Evolutionary conservation across 2,888 invertebrate species (phyloP).

Genomic region (Alitta virens): DNA sequence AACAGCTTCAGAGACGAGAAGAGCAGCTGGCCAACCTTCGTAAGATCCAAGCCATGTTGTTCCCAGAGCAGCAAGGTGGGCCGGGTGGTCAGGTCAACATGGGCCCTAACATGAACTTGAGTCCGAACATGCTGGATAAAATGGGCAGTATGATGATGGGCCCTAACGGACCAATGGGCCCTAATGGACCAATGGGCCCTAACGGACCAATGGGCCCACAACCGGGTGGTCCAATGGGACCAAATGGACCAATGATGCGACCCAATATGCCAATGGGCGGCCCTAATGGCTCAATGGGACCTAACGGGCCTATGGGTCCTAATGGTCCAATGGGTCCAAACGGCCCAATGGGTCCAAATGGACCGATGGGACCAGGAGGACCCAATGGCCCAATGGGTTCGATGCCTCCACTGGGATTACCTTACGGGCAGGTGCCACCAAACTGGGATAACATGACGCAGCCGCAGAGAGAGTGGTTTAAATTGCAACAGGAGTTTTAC

Average conservation of each 20-base stretch:
- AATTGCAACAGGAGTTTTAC: slow-evolving; percentile 76
- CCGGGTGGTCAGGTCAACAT: slow-evolving; percentile 1
- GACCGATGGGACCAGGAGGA: slow-evolving; percentile 31
- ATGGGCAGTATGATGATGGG: slow-evolving; percentile 18
- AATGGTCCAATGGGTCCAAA: slow-evolving; percentile 35
- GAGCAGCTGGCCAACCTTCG: slow-evolving; percentile 86
- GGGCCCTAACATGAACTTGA: slow-evolving; percentile 7
- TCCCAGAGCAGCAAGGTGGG: slow-evolving; percentile 16
- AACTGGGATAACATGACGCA: slow-evolving; percentile 53
- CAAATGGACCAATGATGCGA: slow-evolving; percentile 58
- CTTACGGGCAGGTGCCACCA: slow-evolving; percentile 30
- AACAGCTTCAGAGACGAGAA: slow-evolving; percentile 90
- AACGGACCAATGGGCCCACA: slow-evolving; percentile 57
- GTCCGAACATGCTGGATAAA: slow-evolving; percentile 15
- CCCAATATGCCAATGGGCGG: slow-evolving; percentile 29
- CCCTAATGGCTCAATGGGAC: slow-evolving; percentile 28
- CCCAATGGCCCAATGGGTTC: slow-evolving; percentile 57
- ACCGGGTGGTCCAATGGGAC: slow-evolving; percentile 20
- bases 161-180: slow-evolving; percentile 33
- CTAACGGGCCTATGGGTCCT: not conserved
- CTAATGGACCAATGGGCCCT: slow-evolving; percentile 19
- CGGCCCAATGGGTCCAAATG: slow-evolving; percentile 30
- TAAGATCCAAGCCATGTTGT: slow-evolving; percentile 86
- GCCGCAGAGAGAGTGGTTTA: slow-evolving; percentile 85
- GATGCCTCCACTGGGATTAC: slow-evolving; percentile 29